phyloP scores from a whole-genome alignment of 1,140 invertebrate genomes.

The Aplysia californica region DNA sequence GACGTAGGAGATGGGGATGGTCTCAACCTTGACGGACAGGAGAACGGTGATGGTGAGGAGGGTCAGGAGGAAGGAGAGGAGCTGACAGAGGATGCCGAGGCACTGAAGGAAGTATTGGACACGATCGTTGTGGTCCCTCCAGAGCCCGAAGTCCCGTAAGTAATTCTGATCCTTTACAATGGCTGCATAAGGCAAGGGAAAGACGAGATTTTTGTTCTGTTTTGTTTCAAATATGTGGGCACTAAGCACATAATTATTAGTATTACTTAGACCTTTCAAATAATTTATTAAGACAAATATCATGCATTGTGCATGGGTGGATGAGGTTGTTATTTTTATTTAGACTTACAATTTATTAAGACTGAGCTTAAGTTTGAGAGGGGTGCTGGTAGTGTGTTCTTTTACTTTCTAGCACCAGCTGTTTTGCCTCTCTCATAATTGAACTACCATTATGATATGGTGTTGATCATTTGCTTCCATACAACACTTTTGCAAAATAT shows the following conservation, averaged over 20 bases:
- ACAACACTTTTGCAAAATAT: too few relatives aligned
- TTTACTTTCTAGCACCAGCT: too few relatives aligned
- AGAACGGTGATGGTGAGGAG: conserved; percentile 20
- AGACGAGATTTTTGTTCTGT: background rate
- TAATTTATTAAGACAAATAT: background rate
- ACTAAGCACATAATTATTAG: background rate
- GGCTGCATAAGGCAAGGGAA: background rate
- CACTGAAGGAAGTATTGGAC: conserved; percentile 59
- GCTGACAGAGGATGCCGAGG: conserved; percentile 53
- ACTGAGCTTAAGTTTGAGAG: too few relatives aligned
- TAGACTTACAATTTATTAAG: too few relatives aligned
- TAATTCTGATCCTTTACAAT: conserved; percentile 9
- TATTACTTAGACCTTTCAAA: background rate
- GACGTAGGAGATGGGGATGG: conserved; percentile 20
- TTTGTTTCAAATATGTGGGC: background rate
- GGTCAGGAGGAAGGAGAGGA: conserved; percentile 37
- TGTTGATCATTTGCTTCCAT: too few relatives aligned
- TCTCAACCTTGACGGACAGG: conserved; percentile 22
- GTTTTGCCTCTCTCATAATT: too few relatives aligned
- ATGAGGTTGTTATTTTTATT: too few relatives aligned
- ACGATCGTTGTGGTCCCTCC: conserved; percentile 61
- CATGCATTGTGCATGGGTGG: too few relatives aligned
- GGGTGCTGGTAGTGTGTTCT: too few relatives aligned
- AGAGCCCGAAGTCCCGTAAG: conserved; percentile 44
- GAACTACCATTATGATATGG: too few relatives aligned